Evolutionary conservation across 1,140 invertebrate species (phyloP).

Genomic region (Tetragnatha versicolor): DNA sequence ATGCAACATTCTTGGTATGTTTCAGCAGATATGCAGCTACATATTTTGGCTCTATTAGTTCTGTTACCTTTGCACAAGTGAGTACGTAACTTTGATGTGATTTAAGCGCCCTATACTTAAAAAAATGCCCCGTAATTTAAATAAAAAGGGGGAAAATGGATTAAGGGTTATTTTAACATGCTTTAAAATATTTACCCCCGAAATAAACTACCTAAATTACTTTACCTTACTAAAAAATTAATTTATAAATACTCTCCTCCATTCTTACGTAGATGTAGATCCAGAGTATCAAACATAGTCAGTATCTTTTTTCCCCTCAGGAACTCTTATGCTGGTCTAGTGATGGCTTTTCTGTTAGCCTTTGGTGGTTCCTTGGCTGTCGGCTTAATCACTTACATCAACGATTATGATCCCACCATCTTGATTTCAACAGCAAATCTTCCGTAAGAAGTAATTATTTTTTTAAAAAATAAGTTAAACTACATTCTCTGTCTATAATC

Average conservation of each 20-base stretch:
- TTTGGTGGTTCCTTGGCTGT: constrained; percentile 18
- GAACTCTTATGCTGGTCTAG: constrained; percentile 7
- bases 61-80: constrained; percentile 55
- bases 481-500: not conserved
- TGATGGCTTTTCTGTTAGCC: not conserved
- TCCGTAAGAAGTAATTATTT: constrained; percentile 32
- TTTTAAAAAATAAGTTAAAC: not conserved
- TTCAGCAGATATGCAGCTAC: constrained; percentile 57
- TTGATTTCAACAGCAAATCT: constrained; percentile 14
- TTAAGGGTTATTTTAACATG: too few species aligned
- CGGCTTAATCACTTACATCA: constrained; percentile 40
- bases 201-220: too few species aligned
- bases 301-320: not conserved
- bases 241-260: too few species aligned
- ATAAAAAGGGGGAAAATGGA: not conserved
- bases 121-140: not conserved
- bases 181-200: too few species aligned
- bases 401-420: constrained; percentile 40
- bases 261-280: too few species aligned
- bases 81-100: not conserved
- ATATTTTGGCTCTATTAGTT: constrained; percentile 51
- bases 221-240: too few species aligned
- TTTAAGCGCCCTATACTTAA: not conserved
- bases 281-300: too few species aligned
- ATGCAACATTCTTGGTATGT: constrained; percentile 58